Conservation (phyloP, 2,113 vertebrate species). For the Anoura caudifer region DNA sequence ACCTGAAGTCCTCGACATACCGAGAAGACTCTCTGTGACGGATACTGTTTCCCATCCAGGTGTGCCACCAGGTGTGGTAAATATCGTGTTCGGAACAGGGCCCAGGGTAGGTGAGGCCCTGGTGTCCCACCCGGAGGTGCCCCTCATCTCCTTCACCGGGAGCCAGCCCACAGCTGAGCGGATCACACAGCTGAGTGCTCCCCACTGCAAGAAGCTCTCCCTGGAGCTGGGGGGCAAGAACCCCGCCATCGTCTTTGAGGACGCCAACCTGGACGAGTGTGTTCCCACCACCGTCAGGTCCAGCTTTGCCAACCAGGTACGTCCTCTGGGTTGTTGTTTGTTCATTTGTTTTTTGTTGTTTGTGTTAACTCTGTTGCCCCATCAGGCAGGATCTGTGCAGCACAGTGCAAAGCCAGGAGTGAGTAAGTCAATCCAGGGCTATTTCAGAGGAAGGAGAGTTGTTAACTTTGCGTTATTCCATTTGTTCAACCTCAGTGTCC, state of each 20-base stretch:
- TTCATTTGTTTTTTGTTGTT: neutral
- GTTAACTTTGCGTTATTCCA: neutral
- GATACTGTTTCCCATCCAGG: constrained; percentile 78
- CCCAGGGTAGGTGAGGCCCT: constrained; percentile 88
- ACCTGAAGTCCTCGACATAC: neutral
- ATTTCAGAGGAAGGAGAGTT: neutral
- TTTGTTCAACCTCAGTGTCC: neutral
- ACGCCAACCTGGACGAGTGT: constrained; percentile 90
- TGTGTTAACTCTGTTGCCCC: neutral
- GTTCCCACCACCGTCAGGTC: constrained; percentile 90
- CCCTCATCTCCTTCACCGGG: constrained; percentile 95
- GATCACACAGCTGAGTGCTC: constrained; percentile 89
- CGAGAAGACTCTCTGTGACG: neutral
- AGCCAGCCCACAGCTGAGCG: constrained; percentile 90
- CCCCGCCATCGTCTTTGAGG: constrained; percentile 92
- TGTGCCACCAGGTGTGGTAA: constrained; percentile 93
- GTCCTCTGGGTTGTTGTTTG: neutral
- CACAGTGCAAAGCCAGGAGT: neutral
- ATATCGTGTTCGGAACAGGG: constrained; percentile 91
- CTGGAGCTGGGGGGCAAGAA: constrained; percentile 98
- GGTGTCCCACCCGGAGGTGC: constrained; percentile 91
- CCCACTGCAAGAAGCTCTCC: constrained; percentile 93
- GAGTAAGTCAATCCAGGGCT: neutral
- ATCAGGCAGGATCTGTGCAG: neutral
- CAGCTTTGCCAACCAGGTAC: constrained; percentile 96